phyloP scores from a whole-genome alignment of 1,140 invertebrate species.

The Scylla paramamosain region DNA sequence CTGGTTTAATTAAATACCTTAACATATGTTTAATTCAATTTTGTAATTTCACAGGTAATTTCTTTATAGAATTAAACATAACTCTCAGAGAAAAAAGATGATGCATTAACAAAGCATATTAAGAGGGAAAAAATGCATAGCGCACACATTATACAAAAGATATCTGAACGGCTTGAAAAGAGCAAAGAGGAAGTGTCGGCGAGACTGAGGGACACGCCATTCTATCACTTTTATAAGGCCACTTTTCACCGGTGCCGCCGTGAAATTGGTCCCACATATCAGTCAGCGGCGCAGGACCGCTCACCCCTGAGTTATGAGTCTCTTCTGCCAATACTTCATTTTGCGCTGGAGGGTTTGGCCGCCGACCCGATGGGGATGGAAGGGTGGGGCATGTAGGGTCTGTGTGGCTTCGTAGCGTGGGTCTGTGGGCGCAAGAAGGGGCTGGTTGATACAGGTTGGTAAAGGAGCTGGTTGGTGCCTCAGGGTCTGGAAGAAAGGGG shows the following conservation, averaged over 20 bases:
- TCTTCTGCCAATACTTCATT: slow-evolving; percentile 23
- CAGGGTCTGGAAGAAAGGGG: background rate
- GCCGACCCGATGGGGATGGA: background rate
- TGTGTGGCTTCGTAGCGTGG: background rate
- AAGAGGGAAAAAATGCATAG: background rate
- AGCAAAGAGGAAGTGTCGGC: background rate
- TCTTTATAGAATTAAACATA: too few species aligned
- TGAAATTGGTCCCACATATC: slow-evolving; percentile 22
- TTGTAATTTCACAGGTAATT: too few species aligned
- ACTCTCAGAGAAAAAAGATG: too few species aligned
- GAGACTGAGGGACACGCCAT: background rate
- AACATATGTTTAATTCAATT: too few species aligned
- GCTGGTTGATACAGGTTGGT: background rate
- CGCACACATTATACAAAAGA: background rate
- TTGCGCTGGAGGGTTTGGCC: background rate
- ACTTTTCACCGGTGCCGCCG: slow-evolving; percentile 7
- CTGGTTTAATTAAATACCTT: too few species aligned
- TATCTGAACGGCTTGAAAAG: background rate
- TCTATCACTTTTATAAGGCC: slow-evolving; percentile 23
- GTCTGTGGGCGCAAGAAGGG: background rate
- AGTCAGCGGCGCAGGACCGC: slow-evolving; percentile 16
- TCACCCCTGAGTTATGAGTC: slow-evolving; percentile 7
- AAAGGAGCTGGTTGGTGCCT: background rate
- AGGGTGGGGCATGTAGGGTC: background rate
- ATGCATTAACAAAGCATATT: background rate